Percentiles rank a stretch among this genome's conserved stretches.
Evolutionary conservation across 2,113 vertebrate genomes (phyloP).

Genomic region (Alligator mississippiensis): DNA sequence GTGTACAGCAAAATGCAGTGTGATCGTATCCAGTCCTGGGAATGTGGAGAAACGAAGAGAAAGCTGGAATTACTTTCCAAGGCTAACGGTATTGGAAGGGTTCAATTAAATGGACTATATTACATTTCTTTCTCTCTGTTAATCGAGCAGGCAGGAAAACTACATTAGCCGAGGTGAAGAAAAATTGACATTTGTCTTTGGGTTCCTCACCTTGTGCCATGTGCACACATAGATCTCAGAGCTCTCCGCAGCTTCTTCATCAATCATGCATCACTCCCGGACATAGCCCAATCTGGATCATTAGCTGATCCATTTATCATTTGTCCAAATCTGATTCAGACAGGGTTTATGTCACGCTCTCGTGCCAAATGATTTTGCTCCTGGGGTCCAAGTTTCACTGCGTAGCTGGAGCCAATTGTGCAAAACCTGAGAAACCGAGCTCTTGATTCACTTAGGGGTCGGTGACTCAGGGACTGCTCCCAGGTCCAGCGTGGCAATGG

Average conservation of each 20-base stretch:
- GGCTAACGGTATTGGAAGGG: accelerated
- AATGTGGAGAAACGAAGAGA: neutral
- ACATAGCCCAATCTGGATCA: neutral
- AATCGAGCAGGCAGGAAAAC: constrained; percentile 4
- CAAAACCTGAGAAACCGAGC: neutral
- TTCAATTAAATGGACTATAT: neutral
- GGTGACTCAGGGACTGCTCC: too few relatives aligned
- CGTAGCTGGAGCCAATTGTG: accelerated
- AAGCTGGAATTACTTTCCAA: neutral
- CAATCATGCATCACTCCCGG: constrained; percentile 19
- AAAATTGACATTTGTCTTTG: constrained; percentile 44
- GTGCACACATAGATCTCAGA: neutral
- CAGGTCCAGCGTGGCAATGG: too few relatives aligned
- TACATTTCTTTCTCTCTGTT: neutral
- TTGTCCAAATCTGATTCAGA: neutral
- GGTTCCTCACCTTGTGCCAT: neutral
- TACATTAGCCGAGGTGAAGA: neutral
- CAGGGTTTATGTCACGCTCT: neutral
- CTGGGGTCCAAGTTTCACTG: neutral
- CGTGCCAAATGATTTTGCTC: neutral
- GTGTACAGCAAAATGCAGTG: neutral
- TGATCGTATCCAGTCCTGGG: accelerated
- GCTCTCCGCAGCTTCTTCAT: neutral
- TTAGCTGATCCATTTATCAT: neutral
- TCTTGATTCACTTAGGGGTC: too few relatives aligned